Evolutionary conservation across 2,113 vertebrate species (phyloP), one percentile per base, ranked within the genome.

Genomic region (Paracanthobrama guichenoti): DNA sequence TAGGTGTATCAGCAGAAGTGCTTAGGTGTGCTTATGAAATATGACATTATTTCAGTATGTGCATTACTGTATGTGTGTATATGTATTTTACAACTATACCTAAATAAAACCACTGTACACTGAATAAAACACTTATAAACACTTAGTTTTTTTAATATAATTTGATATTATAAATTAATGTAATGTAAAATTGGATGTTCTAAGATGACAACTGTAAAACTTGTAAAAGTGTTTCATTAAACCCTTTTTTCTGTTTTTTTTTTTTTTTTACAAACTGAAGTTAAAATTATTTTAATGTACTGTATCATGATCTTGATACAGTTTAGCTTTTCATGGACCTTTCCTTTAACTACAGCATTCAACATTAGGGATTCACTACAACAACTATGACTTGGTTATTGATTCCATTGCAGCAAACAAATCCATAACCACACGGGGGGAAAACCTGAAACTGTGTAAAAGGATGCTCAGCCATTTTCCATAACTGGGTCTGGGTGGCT

Each of bases 401-500:
- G 28, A n/a, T 60, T 60, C 20, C 53, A 20, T 20, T 55, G 50
- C 50, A 78, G 22, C 35, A 60, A 16, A 78, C 18, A 78, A 78
- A 42, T 59, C 20, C 28, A 60, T 42, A 55, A 60, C 75, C 20
- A 60, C 35, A 14, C 3, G 50, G 11, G 20, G 4, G 20, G 12
- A 2, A 18, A 20, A 16, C n/a, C n/a, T n/a, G n/a, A 13, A 22
- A 22, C 20, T 24, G 31, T 42, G 53, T 62, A 62, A 64, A 79
- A 46, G 28, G 46, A 39, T 57, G 16, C 22, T 31, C 8, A 75
- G 73, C 31, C 26, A 35, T 76, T 39, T 76, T 13, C 3, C 28
- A 22, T 76, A 76, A 76, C 20, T 57, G 9, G 2, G 74, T 57
- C 74, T 76, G 74, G 28, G 76, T 18, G 57, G 24, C 57, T 62